Conservation (phyloP, 2,888 invertebrate species). For the Agonopterix arenella region DNA sequence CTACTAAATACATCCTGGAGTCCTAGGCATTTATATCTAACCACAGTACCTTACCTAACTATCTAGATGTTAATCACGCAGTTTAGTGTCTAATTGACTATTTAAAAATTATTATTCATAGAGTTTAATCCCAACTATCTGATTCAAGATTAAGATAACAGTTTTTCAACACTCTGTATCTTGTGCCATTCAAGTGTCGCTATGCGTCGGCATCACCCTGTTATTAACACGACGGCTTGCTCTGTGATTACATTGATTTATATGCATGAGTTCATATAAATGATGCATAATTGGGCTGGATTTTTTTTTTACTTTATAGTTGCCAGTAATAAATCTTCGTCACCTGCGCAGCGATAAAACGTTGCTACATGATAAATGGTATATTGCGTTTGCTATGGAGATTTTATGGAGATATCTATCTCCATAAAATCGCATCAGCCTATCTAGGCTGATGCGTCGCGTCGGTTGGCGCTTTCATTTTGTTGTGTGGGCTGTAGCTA, state of each 20-base stretch:
- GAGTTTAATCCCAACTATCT: too few relatives aligned
- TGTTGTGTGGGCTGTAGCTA: too few relatives aligned
- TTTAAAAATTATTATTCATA: too few relatives aligned
- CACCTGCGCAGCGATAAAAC: conserved; percentile 28
- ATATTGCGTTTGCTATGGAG: conserved; percentile 9
- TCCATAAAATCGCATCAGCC: too few relatives aligned
- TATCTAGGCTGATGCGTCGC: conserved; percentile 4
- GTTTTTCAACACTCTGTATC: too few relatives aligned
- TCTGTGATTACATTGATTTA: conserved; percentile 58
- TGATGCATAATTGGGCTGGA: conserved; percentile 54
- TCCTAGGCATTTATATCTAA: too few relatives aligned
- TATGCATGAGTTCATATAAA: conserved; percentile 64
- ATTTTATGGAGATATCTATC: conserved; percentile 12
- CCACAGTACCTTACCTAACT: too few relatives aligned
- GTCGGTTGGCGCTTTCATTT: conserved; percentile 3
- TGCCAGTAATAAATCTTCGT: conserved; percentile 53
- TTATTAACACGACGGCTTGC: conserved; percentile 37
- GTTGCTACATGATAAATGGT: conserved; percentile 21
- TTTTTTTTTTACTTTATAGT: conserved; percentile 37
- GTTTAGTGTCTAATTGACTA: too few relatives aligned
- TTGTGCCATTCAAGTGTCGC: conserved; percentile 18
- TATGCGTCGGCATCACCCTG: conserved; percentile 29
- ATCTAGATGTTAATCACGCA: too few relatives aligned
- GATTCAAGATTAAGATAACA: too few relatives aligned
- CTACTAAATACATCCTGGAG: too few relatives aligned